These are phyloP conservation scores for Acrossocheilus fasciatus DNA, from an alignment of 2,797 vertebrate species.

Conservation along the genomic window DNA sequence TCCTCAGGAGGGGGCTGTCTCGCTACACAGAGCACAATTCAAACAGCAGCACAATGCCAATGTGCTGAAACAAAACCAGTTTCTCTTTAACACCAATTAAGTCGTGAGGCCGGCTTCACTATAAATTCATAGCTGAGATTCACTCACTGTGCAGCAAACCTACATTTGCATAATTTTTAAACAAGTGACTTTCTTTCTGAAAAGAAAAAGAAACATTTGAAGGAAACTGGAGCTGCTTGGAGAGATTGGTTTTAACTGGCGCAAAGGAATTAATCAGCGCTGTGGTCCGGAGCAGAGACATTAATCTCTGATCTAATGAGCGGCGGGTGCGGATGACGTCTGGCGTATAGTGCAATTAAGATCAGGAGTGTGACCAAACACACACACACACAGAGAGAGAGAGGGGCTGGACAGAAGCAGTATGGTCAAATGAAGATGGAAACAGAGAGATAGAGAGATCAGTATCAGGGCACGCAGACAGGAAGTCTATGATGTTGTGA, in stretches of 20 bases:
- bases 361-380: constrained; percentile 68
- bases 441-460: constrained; percentile 73
- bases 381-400: constrained; percentile 19
- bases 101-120: not conserved
- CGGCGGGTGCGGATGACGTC: constrained; percentile 64
- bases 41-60: constrained; percentile 18
- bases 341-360: constrained; percentile 75
- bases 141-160: not conserved
- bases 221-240: constrained; percentile 30
- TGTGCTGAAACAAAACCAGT: constrained; percentile 16
- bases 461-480: constrained; percentile 78
- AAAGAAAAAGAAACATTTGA: constrained; percentile 42
- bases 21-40: constrained; percentile 24
- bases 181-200: constrained; percentile 29
- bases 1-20: constrained; percentile 41
- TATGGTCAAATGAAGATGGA: constrained; percentile 44
- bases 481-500: constrained; percentile 83
- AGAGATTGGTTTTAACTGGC: constrained; percentile 19
- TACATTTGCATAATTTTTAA: constrained; percentile 39
- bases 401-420: constrained; percentile 63
- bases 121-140: constrained; percentile 21
- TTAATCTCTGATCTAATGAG: constrained; percentile 79
- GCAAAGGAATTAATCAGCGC: constrained; percentile 58
- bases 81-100: constrained; percentile 28
- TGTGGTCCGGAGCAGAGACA: constrained; percentile 65